Evolutionary conservation across 92 coral and sea anemone species (phyloP).

Genomic region (Paramuricea clavata): DNA sequence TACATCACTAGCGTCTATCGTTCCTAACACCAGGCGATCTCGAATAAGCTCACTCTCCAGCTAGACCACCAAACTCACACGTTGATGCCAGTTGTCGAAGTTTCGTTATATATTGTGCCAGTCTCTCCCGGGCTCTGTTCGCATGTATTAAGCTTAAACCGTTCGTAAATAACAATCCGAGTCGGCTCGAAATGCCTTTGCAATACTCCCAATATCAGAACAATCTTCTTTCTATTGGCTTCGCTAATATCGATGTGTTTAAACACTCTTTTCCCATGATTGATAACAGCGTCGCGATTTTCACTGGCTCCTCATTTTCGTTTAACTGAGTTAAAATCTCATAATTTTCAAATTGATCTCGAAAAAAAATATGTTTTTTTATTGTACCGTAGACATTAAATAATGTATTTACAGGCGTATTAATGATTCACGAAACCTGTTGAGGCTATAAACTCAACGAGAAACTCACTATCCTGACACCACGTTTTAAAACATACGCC

Average conservation of each 20-base stretch:
- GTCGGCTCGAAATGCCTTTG: slow-evolving; percentile 18
- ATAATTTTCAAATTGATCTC: background rate
- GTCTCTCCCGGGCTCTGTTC: too few relatives aligned
- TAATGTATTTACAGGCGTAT: too few relatives aligned
- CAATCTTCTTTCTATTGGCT: background rate
- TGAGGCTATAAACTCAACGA: background rate
- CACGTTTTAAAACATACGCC: background rate
- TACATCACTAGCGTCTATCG: too few relatives aligned
- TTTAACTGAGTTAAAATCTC: background rate
- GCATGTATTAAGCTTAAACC: too few relatives aligned
- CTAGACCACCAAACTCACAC: too few relatives aligned
- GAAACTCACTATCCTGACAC: background rate
- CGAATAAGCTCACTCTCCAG: too few relatives aligned
- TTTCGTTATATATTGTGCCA: too few relatives aligned
- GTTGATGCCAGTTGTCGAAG: too few relatives aligned
- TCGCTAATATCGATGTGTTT: background rate
- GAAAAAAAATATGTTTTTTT: too few relatives aligned
- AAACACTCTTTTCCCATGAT: background rate
- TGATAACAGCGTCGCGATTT: too few relatives aligned
- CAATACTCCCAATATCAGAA: background rate
- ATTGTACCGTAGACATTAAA: background rate
- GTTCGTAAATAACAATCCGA: slow-evolving; percentile 1
- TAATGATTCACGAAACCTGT: background rate
- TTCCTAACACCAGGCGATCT: too few relatives aligned
- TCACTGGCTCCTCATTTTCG: background rate